Evolutionary conservation across 1,140 invertebrate species (phyloP).

Genomic region (Pseudoatta argentina): DNA sequence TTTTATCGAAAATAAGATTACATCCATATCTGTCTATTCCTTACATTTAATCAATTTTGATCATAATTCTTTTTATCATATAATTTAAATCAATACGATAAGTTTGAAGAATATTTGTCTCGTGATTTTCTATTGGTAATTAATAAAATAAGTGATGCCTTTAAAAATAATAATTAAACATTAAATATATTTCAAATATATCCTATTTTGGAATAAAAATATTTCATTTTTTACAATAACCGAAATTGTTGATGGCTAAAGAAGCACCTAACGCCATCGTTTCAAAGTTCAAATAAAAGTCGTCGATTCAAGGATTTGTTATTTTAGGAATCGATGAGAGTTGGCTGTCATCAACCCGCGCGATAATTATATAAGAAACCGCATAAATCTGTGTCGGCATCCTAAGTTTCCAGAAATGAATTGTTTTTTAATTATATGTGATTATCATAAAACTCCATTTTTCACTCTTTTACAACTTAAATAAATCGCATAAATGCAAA

Average conservation of each 20-base stretch:
- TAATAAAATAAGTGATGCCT: constrained; percentile 1
- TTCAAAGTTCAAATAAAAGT: constrained; percentile 63
- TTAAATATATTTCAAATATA: constrained; percentile 3
- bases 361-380: constrained; percentile 73
- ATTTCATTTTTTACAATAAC: constrained; percentile 1
- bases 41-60: neutral
- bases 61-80: neutral
- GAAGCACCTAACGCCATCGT: neutral
- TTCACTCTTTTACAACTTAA: constrained; percentile 20
- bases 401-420: constrained; percentile 50
- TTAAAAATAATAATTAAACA: too few species aligned
- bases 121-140: neutral
- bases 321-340: constrained; percentile 76
- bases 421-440: constrained; percentile 43
- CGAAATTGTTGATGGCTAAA: neutral
- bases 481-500: neutral
- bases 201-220: neutral
- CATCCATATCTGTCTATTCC: neutral
- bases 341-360: constrained; percentile 71
- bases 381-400: constrained; percentile 70
- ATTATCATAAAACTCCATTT: constrained; percentile 20
- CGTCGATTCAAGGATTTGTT: constrained; percentile 73
- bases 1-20: neutral
- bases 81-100: neutral
- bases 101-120: neutral